Evolutionary conservation across 2,888 invertebrate species (phyloP), one percentile per base, ranked within the genome.

Genomic region (Ennomos quercinarius): DNA sequence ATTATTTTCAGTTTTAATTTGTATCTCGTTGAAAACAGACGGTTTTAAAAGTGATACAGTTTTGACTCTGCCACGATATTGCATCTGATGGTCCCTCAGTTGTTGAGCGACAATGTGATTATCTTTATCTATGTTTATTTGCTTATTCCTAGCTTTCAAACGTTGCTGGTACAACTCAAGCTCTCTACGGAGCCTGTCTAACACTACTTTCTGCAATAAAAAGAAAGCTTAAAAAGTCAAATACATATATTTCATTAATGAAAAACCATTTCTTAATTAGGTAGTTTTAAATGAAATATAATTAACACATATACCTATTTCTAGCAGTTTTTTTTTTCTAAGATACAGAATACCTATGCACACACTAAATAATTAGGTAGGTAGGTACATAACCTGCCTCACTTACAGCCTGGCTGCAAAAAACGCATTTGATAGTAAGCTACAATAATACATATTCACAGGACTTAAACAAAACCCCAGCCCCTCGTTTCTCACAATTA

Each of bases 171-270:
- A 93, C 10, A 92, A 68, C 66, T 95, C 93, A 43, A 94, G 80
- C 70, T 94, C 94, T 72, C 91, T 91, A 46, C 94, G 85, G 67
- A 94, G 81, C 70, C 93, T 88, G 60, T 94, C 93, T 17, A 94
- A 88, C 27, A 94, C 93, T 68, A 91, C 78, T 85, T 94, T 94
- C 94, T 94, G 83, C 63, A 87, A 78, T 46, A 45, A 57, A 60
- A 49, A 62, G 2, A 48, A 57, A 59, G 38, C 52, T 11, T 4
- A 10, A 34, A 8, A 42, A 39, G 0, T 6, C 37, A 57, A 45
- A 38, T 10, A 47, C 55, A 27, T 57, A 60, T n/a, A 43, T 40
- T 49, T 35, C 0, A 37, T 9, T 27, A 27, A 3, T 27, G 4
- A 27, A 17, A 17, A 4, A 17, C 17, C 1, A 17, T 17, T 17